Base-by-base conservation (phyloP, 2,888 invertebrate species). In the Ophraella communa region DNA sequence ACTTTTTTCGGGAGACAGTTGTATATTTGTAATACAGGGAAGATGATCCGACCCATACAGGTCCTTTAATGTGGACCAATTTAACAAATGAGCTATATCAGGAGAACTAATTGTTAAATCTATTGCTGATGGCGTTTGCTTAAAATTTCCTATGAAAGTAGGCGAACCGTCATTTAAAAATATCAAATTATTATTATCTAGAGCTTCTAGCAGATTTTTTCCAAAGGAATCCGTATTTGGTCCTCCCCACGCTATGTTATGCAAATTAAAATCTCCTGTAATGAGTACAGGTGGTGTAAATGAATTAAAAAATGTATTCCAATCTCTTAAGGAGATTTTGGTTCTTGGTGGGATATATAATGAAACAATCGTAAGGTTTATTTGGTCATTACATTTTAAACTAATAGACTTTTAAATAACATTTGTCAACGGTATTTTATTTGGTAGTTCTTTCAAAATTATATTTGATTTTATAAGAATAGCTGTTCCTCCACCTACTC, bases 121-220 rank as follows among this genome's bases (percentile, higher is more conserved):
- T 30, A 30, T 30, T 5, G 30, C 30, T 7, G 49, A 49, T 4
- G 24, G 23, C 8, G n/a, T 49, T 49, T 49, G 49, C 2, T 23
- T 23, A 5, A 7, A 49, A 8, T 23, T 4, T 8, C 49, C 49
- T 23, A 49, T 49, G 14, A 49, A 49, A 23, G 49, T 49, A 4
- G 49, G 49, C 4, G 49, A 20, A 7, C 49, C 49, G 11, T 49
- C 23, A 23, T 49, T 49, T 49, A 49, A 49, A 21, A 23, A 8
- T 5, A 49, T 49, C 3, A 49, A n/a, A 23, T 49, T 49, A 49
- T 49, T 49, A 23, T 24, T 21, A 49, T 49, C 49, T 49, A 49
- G 11, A 4, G 23, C 5, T 23, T 23, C 21, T 4, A 49, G 24
- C n/a, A 49, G 23, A 5, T 5, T 49, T 49, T 49, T 49, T 4